A percentile compares a stretch with the other conserved stretches of the same genome.
Evolutionary conservation across 2,888 invertebrate genomes (phyloP).

Genomic region (Strigamia crassipes): DNA sequence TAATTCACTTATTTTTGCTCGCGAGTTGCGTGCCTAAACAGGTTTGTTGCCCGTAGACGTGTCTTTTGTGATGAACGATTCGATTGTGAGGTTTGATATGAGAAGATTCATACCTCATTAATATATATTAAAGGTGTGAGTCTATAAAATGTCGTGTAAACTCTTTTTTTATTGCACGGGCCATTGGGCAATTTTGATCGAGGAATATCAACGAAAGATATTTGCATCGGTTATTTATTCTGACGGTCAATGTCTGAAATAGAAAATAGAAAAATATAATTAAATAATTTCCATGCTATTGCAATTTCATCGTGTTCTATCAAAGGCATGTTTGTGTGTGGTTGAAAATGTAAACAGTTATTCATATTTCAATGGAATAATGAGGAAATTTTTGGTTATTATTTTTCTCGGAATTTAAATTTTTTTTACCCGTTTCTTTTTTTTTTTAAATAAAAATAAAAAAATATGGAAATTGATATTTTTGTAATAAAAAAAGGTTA

Average conservation of each 20-base stretch:
- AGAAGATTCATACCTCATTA: background rate
- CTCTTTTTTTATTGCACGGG: background rate
- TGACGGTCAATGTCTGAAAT: background rate
- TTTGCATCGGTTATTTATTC: background rate
- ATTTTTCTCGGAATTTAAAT: too few species aligned
- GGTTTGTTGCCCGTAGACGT: slow-evolving; percentile 2
- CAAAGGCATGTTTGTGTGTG: background rate
- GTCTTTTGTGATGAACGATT: slow-evolving; percentile 8
- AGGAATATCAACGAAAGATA: background rate
- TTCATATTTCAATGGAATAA: background rate
- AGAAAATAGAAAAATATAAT: background rate
- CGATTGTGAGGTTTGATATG: background rate
- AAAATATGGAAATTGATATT: background rate
- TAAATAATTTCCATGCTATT: background rate
- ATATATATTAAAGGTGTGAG: background rate
- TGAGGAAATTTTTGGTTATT: too few species aligned
- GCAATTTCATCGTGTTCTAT: too few species aligned
- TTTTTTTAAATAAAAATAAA: too few species aligned
- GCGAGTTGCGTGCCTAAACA: background rate
- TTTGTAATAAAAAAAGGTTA: background rate
- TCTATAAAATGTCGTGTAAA: background rate
- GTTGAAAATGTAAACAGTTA: background rate
- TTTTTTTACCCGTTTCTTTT: too few species aligned
- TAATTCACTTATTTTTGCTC: background rate
- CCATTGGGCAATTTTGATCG: background rate